Percentiles rank a stretch among this genome's conserved stretches.
Evolutionary conservation across 2,113 vertebrate species (phyloP).

Genomic region (Anhinga rufa): DNA sequence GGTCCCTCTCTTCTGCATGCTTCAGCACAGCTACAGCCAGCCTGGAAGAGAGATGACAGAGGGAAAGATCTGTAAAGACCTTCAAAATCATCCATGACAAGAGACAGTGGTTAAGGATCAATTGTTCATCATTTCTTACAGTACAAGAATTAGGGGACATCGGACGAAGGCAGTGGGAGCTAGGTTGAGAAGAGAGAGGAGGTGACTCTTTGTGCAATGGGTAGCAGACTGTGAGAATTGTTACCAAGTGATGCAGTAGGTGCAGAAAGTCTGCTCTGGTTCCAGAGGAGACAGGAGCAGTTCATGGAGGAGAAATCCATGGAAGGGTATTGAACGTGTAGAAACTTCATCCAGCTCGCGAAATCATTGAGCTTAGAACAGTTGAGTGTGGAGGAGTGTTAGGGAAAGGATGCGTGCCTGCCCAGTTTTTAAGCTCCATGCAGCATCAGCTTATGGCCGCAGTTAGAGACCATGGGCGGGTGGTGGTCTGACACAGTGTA

Average conservation of each 20-base stretch:
- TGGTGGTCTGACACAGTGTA: not conserved
- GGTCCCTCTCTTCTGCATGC: not conserved
- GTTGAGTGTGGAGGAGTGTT: not conserved
- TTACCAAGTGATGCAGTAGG: not conserved
- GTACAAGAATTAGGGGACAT: not conserved
- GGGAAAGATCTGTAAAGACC: not conserved
- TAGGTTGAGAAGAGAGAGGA: not conserved
- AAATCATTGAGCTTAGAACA: not conserved
- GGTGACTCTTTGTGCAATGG: fast-evolving
- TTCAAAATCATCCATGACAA: not conserved
- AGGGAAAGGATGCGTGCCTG: not conserved
- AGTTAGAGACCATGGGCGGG: too few species aligned
- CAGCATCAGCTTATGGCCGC: not conserved
- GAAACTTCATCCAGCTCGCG: not conserved
- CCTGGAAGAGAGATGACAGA: not conserved
- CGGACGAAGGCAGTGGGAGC: not conserved
- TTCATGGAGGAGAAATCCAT: not conserved
- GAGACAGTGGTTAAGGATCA: not conserved
- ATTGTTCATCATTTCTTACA: not conserved
- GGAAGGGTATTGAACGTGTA: not conserved
- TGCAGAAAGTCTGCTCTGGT: not conserved
- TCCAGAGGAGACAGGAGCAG: not conserved
- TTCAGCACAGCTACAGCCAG: not conserved
- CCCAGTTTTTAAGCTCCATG: not conserved
- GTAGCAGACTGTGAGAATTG: not conserved